phyloP scores from a whole-genome alignment of 2,113 vertebrate species.

The Mirza zaza region DNA sequence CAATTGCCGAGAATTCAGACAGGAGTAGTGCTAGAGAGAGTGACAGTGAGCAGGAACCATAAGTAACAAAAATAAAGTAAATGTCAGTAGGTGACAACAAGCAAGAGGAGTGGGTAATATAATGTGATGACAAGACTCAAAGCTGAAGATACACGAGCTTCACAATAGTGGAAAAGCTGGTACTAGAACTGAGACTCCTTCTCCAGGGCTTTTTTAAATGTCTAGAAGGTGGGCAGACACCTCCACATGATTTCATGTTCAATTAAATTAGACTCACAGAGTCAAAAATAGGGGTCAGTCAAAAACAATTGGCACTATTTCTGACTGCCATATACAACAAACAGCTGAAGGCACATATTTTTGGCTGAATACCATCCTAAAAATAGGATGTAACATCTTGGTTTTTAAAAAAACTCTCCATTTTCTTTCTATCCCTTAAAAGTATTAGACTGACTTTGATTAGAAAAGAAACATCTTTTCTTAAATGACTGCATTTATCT shows the following conservation, averaged over 20 bases:
- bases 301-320: slow-evolving; percentile 73
- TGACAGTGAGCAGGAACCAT: neutral
- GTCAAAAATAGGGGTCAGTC: slow-evolving; percentile 74
- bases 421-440: slow-evolving; percentile 61
- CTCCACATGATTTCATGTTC: slow-evolving; percentile 57
- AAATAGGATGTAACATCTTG: slow-evolving; percentile 80
- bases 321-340: slow-evolving; percentile 74
- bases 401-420: slow-evolving; percentile 51
- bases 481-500: slow-evolving; percentile 37
- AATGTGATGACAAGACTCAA: neutral
- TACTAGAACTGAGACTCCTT: neutral
- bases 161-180: neutral
- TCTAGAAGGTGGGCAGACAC: slow-evolving; percentile 73
- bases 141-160: neutral
- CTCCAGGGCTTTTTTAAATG: slow-evolving; percentile 61
- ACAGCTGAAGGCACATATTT: slow-evolving; percentile 79
- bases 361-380: slow-evolving; percentile 78
- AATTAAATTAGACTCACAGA: slow-evolving; percentile 73
- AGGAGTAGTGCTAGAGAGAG: neutral
- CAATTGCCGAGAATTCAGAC: neutral
- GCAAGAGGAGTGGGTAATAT: neutral
- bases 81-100: neutral
- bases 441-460: slow-evolving; percentile 61
- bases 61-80: neutral
- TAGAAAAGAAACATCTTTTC: slow-evolving; percentile 59